A percentile compares a stretch with the other conserved stretches of the same genome.
Conservation (phyloP, 2,113 vertebrate species). For the Pholis gunnellus region DNA sequence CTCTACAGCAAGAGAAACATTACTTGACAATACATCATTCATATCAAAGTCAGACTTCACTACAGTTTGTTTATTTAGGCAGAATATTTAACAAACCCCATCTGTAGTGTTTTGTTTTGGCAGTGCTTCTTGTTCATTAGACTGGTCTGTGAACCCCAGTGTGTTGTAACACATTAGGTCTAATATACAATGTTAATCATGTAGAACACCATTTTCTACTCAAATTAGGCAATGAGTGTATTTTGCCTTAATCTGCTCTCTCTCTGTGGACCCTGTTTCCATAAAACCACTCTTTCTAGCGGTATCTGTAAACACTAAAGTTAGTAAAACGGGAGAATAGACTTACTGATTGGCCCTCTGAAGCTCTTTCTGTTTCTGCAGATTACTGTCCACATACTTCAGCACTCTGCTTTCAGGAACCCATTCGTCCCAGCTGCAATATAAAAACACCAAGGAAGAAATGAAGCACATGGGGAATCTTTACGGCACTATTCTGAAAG, state of each 20-base stretch:
- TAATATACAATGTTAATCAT: too few species aligned
- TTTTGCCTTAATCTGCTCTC: background rate
- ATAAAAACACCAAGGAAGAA: conserved; percentile 40
- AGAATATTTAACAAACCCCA: background rate
- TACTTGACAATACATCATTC: background rate
- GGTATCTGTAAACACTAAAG: background rate
- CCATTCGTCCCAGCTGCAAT: conserved; percentile 98
- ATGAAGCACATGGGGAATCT: conserved; percentile 12
- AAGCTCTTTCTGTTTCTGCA: conserved; percentile 99
- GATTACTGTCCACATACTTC: conserved; percentile 99
- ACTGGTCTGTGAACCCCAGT: background rate
- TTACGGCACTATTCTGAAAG: background rate
- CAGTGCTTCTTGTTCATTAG: background rate
- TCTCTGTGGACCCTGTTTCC: background rate
- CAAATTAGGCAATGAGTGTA: background rate
- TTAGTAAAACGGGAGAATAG: background rate
- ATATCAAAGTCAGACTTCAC: background rate
- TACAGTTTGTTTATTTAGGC: background rate
- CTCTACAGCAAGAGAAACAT: conserved; percentile 82
- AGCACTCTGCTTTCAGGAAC: conserved; percentile 99
- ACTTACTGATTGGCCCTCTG: conserved; percentile 99
- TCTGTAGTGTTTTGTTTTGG: background rate
- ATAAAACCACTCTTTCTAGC: background rate
- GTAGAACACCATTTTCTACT: background rate
- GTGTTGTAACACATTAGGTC: background rate